Conservation (phyloP, 2,888 invertebrate genomes). For the Bombyx huttoni region DNA sequence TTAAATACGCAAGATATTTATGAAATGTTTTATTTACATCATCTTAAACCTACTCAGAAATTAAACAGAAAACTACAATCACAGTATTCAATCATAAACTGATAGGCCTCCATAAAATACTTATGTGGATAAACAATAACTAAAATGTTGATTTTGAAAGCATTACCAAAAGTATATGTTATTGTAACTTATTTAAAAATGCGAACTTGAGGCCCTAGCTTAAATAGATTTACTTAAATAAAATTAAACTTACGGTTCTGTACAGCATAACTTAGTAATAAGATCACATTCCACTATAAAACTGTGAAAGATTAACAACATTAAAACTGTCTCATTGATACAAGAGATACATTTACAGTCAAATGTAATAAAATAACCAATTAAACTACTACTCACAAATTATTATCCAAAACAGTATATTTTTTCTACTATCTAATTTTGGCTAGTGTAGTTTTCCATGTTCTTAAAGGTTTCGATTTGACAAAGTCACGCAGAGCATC, state of each 20-base stretch:
- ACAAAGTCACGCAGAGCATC: slow-evolving; percentile 32
- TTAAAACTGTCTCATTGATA: too few relatives aligned
- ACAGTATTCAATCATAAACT: not conserved
- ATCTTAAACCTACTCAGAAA: not conserved
- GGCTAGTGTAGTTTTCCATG: slow-evolving; percentile 35
- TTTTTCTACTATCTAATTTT: slow-evolving; percentile 8
- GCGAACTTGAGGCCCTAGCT: not conserved
- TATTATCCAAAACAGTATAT: not conserved
- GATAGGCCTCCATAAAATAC: not conserved
- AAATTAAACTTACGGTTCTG: not conserved
- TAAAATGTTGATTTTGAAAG: not conserved
- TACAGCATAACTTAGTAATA: not conserved
- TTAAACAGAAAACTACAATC: not conserved
- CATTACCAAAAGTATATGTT: not conserved
- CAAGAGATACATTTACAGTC: too few relatives aligned
- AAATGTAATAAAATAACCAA: too few relatives aligned
- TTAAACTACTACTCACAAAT: not conserved
- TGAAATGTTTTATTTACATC: not conserved
- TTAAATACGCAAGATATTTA: not conserved
- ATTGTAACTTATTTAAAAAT: not conserved
- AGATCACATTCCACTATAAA: too few relatives aligned
- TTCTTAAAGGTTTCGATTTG: slow-evolving; percentile 28
- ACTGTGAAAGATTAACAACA: too few relatives aligned
- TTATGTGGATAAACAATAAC: not conserved
- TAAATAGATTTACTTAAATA: not conserved